Base-by-base conservation (phyloP, 2,113 vertebrate genomes). In the Thinocorus orbignyianus region DNA sequence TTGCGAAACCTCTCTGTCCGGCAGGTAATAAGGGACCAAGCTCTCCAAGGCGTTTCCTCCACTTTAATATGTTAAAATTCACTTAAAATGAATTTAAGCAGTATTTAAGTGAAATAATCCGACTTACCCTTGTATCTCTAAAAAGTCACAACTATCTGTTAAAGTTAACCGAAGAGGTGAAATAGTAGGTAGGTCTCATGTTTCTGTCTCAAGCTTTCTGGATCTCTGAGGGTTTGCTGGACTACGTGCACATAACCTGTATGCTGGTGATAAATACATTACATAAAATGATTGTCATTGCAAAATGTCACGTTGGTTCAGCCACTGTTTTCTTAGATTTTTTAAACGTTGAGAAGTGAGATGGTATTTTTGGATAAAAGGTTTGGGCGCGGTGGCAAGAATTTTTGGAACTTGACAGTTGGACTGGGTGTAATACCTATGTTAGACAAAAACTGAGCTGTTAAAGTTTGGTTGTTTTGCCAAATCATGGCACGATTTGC, bases 1-100 rank as follows among this genome's bases (percentile, higher is more conserved):
- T 77, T 30, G 42, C 10, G 64, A 93, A 92, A 30, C 28, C 30
- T 24, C 61, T 28, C 52, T 57, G 52, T 42, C 79, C 54, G 46
- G 80, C 60, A 28, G 81, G 48, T 42, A 42, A 54, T 30, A 39
- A 62, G 35, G 65, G 11, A 46, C 33, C 16, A 10, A 13, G 76
- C 46, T 64, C 33, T 39, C 4, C 2, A 70, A 48, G 74, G 9
- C 1, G 10, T 33, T 71, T 31, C 41, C 24, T 44, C 25, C 46
- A 1, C 11, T 22, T 41, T 18, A 1, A 1, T 8, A 1, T 19
- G 12, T 69, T 79, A 10, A 17, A 5, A 1, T 33, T 70, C 24
- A 8, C 25, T 62, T 68, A 15, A 16, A 23, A 20, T 49, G n/a
- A n/a, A n/a, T n/a, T 65, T 37, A 77, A 85, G 20, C 9, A 17